phyloP scores from a whole-genome alignment of 2,113 vertebrate species.

The Cyprinodon variegatus region DNA sequence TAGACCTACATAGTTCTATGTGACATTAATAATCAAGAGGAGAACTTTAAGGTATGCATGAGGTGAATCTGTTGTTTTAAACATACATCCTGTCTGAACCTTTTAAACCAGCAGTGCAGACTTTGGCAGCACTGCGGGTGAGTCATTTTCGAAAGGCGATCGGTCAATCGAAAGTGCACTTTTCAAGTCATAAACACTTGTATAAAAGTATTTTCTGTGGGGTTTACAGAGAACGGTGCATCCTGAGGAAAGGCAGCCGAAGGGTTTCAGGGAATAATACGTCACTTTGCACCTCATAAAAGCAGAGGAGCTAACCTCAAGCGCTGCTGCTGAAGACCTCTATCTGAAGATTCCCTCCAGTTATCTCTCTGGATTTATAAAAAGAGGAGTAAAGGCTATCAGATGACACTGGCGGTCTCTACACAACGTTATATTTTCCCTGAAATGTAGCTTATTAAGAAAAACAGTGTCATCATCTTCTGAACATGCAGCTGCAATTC shows the following conservation, averaged over 20 bases:
- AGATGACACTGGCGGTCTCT: slow-evolving; percentile 8
- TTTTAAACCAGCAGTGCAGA: slow-evolving; percentile 17
- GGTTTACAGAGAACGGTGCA: slow-evolving; percentile 37
- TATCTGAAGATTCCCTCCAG: slow-evolving; percentile 23
- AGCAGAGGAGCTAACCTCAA: slow-evolving; percentile 50
- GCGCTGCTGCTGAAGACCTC: slow-evolving; percentile 52
- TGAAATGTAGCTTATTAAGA: slow-evolving; percentile 9
- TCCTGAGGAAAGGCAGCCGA: slow-evolving; percentile 30
- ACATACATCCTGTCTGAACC: neutral
- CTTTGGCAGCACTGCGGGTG: slow-evolving; percentile 45
- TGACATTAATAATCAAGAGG: slow-evolving; percentile 43
- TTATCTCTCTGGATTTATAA: slow-evolving; percentile 25
- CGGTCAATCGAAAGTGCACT: slow-evolving; percentile 69
- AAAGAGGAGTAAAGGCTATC: slow-evolving; percentile 21
- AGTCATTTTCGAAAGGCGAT: slow-evolving; percentile 18
- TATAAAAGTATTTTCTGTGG: slow-evolving; percentile 59
- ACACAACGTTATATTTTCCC: slow-evolving; percentile 19
- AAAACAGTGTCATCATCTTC: slow-evolving; percentile 3
- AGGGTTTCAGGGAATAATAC: slow-evolving; percentile 56
- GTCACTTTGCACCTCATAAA: slow-evolving; percentile 78
- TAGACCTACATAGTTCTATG: slow-evolving; percentile 49
- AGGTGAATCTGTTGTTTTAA: slow-evolving; percentile 9
- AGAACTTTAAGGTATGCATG: slow-evolving; percentile 16
- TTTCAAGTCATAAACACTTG: slow-evolving; percentile 71
- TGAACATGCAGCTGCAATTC: slow-evolving; percentile 7